Percentiles rank a stretch among this genome's conserved stretches.
Conservation (phyloP, 2,113 vertebrate genomes). For the Vidua chalybeata region DNA sequence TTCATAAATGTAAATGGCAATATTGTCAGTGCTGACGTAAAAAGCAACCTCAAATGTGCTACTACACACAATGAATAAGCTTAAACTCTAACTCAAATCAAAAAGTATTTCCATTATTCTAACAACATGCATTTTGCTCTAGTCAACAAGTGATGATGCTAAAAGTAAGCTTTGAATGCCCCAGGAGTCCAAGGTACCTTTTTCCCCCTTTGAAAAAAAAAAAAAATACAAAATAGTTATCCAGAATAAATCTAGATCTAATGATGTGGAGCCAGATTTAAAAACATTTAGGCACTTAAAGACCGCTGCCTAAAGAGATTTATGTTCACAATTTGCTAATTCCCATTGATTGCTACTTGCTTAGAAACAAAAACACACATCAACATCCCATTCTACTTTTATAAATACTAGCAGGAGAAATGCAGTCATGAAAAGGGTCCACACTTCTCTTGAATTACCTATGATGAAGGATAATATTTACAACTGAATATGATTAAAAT, state of each 20-base stretch:
- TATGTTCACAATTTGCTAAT: background rate
- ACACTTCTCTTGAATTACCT: background rate
- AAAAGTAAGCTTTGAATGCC: background rate
- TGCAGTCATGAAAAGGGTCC: background rate
- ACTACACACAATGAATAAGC: background rate
- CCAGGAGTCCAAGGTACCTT: background rate
- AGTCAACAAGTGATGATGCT: background rate
- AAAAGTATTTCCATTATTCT: background rate
- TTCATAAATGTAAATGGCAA: background rate
- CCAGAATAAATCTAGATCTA: background rate
- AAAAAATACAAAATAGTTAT: background rate
- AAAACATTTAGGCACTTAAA: background rate
- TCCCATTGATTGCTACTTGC: background rate
- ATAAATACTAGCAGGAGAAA: background rate
- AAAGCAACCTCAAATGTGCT: background rate
- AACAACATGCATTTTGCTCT: background rate
- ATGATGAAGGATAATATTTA: background rate
- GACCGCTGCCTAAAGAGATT: background rate
- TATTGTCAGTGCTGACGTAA: background rate
- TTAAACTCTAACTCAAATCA: background rate
- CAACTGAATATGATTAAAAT: background rate
- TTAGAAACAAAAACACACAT: background rate
- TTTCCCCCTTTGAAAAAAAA: background rate
- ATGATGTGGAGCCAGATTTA: background rate
- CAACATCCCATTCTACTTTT: background rate